Conservation (phyloP, 2,113 vertebrate genomes). For the Neolamprologus toae region DNA sequence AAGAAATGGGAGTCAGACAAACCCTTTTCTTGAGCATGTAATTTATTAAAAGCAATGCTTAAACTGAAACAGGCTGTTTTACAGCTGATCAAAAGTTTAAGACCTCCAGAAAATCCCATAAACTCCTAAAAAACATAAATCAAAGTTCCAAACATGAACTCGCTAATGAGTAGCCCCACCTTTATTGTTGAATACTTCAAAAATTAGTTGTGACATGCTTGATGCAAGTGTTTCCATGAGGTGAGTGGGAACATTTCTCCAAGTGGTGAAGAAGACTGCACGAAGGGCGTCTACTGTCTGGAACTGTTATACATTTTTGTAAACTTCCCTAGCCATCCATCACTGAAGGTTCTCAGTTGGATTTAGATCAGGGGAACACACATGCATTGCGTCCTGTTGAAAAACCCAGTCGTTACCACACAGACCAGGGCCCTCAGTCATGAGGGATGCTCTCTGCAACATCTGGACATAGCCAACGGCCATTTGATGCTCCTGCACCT, state of each 20-base stretch:
- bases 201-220: not conserved
- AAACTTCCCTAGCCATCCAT: not conserved
- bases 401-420: fast-evolving
- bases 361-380: not conserved
- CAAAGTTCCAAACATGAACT: not conserved
- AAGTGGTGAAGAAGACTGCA: not conserved
- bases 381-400: not conserved
- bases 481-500: fast-evolving
- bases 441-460: not conserved
- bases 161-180: not conserved
- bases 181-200: not conserved
- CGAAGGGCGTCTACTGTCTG: not conserved
- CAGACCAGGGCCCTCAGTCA: not conserved
- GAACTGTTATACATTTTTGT: not conserved
- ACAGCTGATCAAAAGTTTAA: not conserved
- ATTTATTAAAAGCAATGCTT: not conserved
- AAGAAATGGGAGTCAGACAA: not conserved
- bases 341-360: not conserved
- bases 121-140: not conserved
- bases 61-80: not conserved
- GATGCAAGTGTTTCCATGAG: not conserved
- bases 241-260: not conserved
- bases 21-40: not conserved
- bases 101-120: not conserved
- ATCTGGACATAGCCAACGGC: not conserved